phyloP scores from a whole-genome alignment of 2,797 vertebrate species.

The Propithecus perrieri region DNA sequence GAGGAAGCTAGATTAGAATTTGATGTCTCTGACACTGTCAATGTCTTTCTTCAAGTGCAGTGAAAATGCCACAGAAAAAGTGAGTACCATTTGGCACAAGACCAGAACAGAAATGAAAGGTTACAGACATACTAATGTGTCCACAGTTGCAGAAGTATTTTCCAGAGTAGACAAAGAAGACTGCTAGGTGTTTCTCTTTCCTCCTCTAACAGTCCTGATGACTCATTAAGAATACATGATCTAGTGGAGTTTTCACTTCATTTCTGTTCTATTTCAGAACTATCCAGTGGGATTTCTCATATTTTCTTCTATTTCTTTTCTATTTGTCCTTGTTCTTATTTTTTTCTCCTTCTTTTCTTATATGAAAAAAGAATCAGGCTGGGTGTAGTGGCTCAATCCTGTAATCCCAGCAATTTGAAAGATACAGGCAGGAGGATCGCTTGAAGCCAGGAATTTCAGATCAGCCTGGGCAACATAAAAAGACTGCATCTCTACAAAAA shows the following conservation, averaged over 20 bases:
- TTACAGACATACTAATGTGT: neutral
- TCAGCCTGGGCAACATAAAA: neutral
- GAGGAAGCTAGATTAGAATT: neutral
- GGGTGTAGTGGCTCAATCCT: too few species aligned
- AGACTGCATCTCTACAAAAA: neutral
- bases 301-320: neutral
- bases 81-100: neutral
- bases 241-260: neutral
- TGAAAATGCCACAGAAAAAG: neutral
- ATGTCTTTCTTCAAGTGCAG: neutral
- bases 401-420: too few species aligned
- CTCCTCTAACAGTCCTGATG: neutral
- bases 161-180: neutral
- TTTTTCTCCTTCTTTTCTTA: neutral
- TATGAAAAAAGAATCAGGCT: neutral
- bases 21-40: neutral
- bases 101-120: neutral
- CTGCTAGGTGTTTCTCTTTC: neutral
- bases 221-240: neutral
- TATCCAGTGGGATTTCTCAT: neutral
- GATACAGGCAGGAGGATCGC: too few species aligned
- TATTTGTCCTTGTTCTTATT: neutral
- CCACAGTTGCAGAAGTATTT: neutral
- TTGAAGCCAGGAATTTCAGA: neutral
- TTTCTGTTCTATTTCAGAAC: neutral